A percentile compares a stretch with the other conserved stretches of the same genome.
These are phyloP conservation scores for Diloba caeruleocephala DNA, from an alignment of 2,888 invertebrate genomes.

Conservation along the genomic window DNA sequence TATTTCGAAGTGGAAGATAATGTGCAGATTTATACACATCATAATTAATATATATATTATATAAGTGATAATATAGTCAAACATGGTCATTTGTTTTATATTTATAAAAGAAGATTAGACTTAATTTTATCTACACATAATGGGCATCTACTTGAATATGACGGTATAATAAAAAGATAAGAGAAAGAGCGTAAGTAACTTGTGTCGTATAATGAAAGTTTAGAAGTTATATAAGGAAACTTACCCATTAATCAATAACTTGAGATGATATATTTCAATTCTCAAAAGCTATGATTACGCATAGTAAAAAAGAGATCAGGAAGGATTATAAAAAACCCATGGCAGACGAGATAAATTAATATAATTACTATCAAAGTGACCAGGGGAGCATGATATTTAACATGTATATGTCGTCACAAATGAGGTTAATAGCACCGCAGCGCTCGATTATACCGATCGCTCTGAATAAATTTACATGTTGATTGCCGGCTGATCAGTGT, in stretches of 20 bases:
- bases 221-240: too few species aligned
- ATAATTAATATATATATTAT: too few species aligned
- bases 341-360: slow-evolving; percentile 65
- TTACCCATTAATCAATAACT: slow-evolving; percentile 14
- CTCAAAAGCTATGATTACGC: slow-evolving; percentile 15
- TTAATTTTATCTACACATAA: background rate
- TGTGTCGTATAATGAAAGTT: background rate
- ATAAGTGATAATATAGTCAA: too few species aligned
- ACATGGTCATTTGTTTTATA: background rate
- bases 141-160: background rate
- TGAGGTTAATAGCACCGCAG: slow-evolving; percentile 83
- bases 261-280: slow-evolving; percentile 27
- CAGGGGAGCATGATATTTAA: slow-evolving; percentile 73
- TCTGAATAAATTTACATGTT: slow-evolving; percentile 86
- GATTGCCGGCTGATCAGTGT: slow-evolving; percentile 81
- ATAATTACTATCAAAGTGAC: slow-evolving; percentile 69
- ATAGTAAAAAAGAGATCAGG: slow-evolving; percentile 30
- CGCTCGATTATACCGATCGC: slow-evolving; percentile 82
- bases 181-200: background rate
- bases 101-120: background rate
- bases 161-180: background rate
- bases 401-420: slow-evolving; percentile 75
- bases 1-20: slow-evolving; percentile 24
- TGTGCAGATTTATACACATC: too few species aligned
- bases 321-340: slow-evolving; percentile 40